These are phyloP conservation scores for Spinibarbus caldwelli DNA, from an alignment of 2,797 vertebrate species.

Conservation along the genomic window DNA sequence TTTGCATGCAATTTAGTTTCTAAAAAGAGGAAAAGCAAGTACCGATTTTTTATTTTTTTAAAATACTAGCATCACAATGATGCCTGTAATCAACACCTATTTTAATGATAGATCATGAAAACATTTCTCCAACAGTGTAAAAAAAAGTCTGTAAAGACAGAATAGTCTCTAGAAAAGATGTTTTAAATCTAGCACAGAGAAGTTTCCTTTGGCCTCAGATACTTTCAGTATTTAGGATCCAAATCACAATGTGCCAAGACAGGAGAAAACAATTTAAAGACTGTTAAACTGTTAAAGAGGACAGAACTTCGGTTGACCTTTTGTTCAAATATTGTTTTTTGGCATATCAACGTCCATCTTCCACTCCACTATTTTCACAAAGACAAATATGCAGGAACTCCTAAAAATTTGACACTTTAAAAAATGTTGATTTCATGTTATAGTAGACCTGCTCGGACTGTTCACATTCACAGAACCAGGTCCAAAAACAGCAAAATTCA, in stretches of 20 bases:
- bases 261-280: not conserved
- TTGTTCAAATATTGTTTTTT: not conserved
- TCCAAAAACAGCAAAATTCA: not conserved
- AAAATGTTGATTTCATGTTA: not conserved
- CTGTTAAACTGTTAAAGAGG: not conserved
- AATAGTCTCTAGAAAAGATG: not conserved
- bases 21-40: not conserved
- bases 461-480: not conserved
- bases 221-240: not conserved
- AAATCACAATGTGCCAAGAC: conserved; percentile 6
- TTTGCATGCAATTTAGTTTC: not conserved
- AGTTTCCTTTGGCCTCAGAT: conserved; percentile 6
- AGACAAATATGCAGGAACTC: not conserved
- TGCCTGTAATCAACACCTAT: not conserved
- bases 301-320: not conserved
- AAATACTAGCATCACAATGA: not conserved
- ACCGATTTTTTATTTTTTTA: too few relatives aligned
- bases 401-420: not conserved
- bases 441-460: not conserved
- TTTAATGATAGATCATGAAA: not conserved
- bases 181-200: not conserved
- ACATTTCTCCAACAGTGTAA: not conserved
- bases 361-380: not conserved
- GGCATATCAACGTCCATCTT: not conserved
- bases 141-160: not conserved